Percentiles rank a stretch among this genome's conserved stretches.
Conservation (phyloP, 1,140 invertebrate genomes). For the Neotoxoptera formosana region DNA sequence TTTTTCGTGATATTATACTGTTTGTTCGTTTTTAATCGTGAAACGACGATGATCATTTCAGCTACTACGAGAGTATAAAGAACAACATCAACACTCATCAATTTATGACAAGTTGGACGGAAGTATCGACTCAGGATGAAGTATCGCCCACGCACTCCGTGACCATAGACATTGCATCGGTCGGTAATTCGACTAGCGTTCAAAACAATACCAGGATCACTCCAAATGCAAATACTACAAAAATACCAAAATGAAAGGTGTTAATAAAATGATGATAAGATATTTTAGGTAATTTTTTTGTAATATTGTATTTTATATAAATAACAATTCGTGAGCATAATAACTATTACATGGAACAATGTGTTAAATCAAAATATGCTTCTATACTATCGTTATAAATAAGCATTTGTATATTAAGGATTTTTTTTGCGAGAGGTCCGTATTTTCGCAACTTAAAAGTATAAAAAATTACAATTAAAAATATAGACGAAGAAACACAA, state of each 20-base stretch:
- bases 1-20: background rate
- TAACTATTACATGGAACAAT: background rate
- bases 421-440: background rate
- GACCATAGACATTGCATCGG: background rate
- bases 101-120: constrained; percentile 46
- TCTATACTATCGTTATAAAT: background rate
- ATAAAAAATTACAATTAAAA: background rate
- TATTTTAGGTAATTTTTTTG: background rate
- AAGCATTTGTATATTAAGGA: background rate
- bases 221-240: background rate
- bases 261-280: background rate
- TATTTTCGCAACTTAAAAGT: background rate
- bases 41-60: background rate
- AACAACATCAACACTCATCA: constrained; percentile 52
- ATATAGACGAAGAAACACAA: background rate
- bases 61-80: constrained; percentile 37
- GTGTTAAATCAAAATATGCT: constrained; percentile 27
- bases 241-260: background rate
- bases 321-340: background rate
- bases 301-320: constrained; percentile 24
- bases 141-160: constrained; percentile 16
- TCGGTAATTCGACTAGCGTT: background rate
- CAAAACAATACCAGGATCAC: constrained; percentile 23
- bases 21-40: background rate
- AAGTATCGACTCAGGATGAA: constrained; percentile 13